Base-by-base conservation (phyloP, 2,888 invertebrate genomes). In the Orgyia antiqua region DNA sequence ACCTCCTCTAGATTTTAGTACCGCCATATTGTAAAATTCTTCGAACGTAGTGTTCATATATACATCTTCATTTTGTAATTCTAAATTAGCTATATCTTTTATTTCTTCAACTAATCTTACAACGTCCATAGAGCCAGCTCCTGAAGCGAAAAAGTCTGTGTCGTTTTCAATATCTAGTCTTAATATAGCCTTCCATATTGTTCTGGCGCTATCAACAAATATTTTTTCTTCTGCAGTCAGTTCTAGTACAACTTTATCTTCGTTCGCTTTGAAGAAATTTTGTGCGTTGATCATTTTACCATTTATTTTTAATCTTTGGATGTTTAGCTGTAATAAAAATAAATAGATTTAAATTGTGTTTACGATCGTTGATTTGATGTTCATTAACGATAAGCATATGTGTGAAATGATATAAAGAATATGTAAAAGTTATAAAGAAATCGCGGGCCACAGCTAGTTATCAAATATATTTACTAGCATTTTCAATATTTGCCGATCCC, bases 91-190 rank as follows among this genome's bases (percentile, higher is more conserved):
- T 18, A 92, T 83, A 41, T 96, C 95, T 66, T 95, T 95, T 0
- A 97, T 89, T 82, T 98, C 98, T 76, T 98, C 98, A 0, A 98
- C 93, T 29, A 98, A 69, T 53, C 95, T 88, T 0, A 98, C 97
- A 1, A 98, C 97, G 70, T 99, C 98, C 96, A 99, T 98, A 4
- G 98, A 98, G 0, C 96, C 96, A n/a, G 96, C 98, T 7, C 98
- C 98, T n/a, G 91, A 90, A 1, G 90, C 90, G 74, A 99, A 98
- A 83, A 99, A 98, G 65, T 98, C 97, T 0, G 96, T 95, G 2
- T 91, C 90, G 5, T 91, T 89, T 6, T 93, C 91, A 4, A 94
- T 88, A 2, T 93, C 91, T 1, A 89, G 83, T 51, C 93, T 93
- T 0, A 98, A 86, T 30, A 98, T 98, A 0, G 92, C 91, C 40